Evolutionary conservation across 2,113 vertebrate genomes (phyloP).

Genomic region (Parotia lawesii): DNA sequence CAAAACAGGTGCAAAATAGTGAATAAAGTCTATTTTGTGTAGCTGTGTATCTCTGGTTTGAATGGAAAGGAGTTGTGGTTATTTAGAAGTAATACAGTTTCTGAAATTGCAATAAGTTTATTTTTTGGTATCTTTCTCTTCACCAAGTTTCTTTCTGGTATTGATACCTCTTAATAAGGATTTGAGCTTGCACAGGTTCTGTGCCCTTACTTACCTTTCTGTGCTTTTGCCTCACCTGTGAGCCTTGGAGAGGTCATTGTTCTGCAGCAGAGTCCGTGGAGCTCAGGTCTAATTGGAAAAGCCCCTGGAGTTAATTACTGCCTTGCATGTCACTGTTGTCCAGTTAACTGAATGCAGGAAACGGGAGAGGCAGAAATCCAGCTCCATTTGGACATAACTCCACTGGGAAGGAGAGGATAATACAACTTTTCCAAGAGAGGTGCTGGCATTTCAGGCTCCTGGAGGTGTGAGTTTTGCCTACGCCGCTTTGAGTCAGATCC

Average conservation of each 20-base stretch:
- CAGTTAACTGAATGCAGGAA: not conserved
- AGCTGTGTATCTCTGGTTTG: not conserved
- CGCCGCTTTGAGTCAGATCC: conserved; percentile 25
- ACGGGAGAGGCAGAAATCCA: not conserved
- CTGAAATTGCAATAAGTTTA: not conserved
- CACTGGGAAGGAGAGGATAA: not conserved
- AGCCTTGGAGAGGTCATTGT: not conserved
- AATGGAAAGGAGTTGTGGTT: not conserved
- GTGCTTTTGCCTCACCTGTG: not conserved
- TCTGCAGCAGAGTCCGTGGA: not conserved
- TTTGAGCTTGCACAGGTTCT: not conserved
- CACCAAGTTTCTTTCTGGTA: not conserved
- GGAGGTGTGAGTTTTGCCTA: conserved; percentile 29
- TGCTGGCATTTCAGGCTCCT: conserved; percentile 1
- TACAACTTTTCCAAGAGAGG: not conserved
- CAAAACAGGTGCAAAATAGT: not conserved
- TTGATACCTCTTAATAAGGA: not conserved
- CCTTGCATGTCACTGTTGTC: not conserved
- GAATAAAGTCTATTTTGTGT: not conserved
- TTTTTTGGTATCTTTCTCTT: not conserved
- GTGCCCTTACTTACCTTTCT: not conserved
- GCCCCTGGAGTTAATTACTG: not conserved
- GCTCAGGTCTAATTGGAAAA: not conserved
- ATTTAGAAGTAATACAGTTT: not conserved
- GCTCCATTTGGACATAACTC: not conserved